Base-by-base conservation (phyloP, 2,888 invertebrate genomes). In the Brenthis daphne region DNA sequence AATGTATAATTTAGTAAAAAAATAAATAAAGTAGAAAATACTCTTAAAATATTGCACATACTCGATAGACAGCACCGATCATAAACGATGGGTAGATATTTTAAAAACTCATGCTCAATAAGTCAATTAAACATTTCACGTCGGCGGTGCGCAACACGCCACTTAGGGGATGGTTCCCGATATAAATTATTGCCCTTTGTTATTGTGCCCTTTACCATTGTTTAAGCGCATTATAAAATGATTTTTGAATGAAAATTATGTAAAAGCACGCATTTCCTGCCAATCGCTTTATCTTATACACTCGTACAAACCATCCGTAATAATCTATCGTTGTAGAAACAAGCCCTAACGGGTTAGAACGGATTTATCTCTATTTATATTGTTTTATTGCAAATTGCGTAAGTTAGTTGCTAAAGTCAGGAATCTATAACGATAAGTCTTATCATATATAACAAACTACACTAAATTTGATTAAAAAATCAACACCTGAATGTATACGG, bases 101-200 rank as follows among this genome's bases (percentile, higher is more conserved):
- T 88, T 82, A 82, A 88, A 89, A 90, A 89, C 84, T 81, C 85
- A 87, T 90, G 89, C 90, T 90, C 91, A 89, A 92, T 92, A 92
- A 92, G 92, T 92, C 92, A 92, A 92, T 92, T 91, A 92, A 91
- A 88, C 85, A 84, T 85, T 87, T 85, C 83, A 76, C 75, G 87
- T 88, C 75, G 71, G 82, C 80, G 79, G 79, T 78, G 20, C 51
- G 53, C 79, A 81, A 87, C 89, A 87, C 89, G 90, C 89, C 88
- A 90, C 89, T 90, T 88, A 82, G 87, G 88, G 87, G 86, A 78
- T 84, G 79, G 83, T 81, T 84, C 81, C 83, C 83, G 85, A 87
- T 87, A 84, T 85, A 85, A 84, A 86, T 90, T 86, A 91, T 91
- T 87, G 89, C 84, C 84, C 85, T 88, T 90, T 90, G 90, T 90